Conservation (phyloP, 2,113 vertebrate species). For the Suricata suricatta region DNA sequence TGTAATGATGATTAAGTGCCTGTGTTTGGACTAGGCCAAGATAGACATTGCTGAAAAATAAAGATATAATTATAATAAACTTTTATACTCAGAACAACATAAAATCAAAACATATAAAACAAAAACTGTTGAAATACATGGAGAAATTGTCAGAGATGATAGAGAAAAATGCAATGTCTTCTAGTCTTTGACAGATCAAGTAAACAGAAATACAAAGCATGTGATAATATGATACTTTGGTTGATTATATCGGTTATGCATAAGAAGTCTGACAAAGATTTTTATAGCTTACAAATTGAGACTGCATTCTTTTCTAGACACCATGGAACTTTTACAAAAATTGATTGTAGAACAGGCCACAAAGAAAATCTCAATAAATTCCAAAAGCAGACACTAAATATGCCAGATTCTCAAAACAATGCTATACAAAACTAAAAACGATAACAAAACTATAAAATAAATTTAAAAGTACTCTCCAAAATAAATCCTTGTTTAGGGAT, state of each 20-base stretch:
- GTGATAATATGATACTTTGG: neutral
- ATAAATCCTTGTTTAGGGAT: conserved; percentile 33
- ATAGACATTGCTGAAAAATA: conserved; percentile 41
- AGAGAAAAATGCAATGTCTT: neutral
- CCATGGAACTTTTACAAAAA: conserved; percentile 37
- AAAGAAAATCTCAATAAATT: conserved; percentile 32
- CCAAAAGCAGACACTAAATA: neutral
- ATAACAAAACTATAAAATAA: conserved; percentile 49
- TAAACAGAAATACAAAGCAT: conserved; percentile 22
- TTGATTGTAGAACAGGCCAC: conserved; percentile 31
- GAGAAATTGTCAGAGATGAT: conserved; percentile 10
- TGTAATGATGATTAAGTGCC: conserved; percentile 12
- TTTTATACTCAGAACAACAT: conserved; percentile 40
- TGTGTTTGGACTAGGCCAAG: neutral
- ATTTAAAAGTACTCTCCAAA: conserved; percentile 30
- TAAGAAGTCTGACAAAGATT: conserved; percentile 36
- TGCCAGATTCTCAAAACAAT: conserved; percentile 48
- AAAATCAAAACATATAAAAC: conserved; percentile 40
- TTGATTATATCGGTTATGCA: neutral
- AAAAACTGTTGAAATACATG: neutral
- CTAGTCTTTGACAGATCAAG: neutral
- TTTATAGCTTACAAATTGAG: conserved; percentile 5
- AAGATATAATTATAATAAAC: conserved; percentile 29
- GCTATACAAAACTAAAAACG: conserved; percentile 44
- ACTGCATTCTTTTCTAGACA: conserved; percentile 13